phyloP scores from a whole-genome alignment of 2,113 vertebrate genomes.

The Hydropotes inermis region DNA sequence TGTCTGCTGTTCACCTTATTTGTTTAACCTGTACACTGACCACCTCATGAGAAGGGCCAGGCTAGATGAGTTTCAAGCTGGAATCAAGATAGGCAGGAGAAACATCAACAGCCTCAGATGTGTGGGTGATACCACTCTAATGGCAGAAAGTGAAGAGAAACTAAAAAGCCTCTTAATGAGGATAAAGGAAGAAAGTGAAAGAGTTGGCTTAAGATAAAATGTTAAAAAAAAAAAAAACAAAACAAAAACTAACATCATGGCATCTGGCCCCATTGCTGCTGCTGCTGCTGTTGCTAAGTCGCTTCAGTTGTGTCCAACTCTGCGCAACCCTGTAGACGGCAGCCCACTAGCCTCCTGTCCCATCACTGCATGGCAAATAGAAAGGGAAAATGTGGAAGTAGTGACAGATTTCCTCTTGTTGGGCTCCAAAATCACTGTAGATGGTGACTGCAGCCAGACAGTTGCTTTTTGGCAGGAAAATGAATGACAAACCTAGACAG shows the following conservation, averaged over 20 bases:
- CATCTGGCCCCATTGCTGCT: background rate
- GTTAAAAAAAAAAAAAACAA: background rate
- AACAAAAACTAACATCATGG: background rate
- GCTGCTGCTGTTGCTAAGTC: no score
- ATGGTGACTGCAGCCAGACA: background rate
- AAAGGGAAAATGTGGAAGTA: background rate
- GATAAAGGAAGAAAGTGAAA: background rate
- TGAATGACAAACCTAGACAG: background rate
- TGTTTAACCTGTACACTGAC: background rate
- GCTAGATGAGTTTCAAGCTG: background rate
- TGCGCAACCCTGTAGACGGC: no score
- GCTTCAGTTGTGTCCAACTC: no score
- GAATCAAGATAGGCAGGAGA: background rate
- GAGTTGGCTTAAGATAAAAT: background rate
- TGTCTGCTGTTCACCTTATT: background rate
- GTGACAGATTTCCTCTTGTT: background rate
- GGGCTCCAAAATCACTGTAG: background rate
- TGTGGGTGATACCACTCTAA: background rate
- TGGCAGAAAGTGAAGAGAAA: background rate
- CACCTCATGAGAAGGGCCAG: background rate
- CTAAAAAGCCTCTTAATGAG: background rate
- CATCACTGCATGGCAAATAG: background rate
- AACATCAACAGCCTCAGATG: background rate
- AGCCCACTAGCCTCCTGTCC: no score
- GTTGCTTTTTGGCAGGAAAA: background rate